phyloP scores from a whole-genome alignment of 2,888 invertebrate genomes.

The Platycnemis pennipes region DNA sequence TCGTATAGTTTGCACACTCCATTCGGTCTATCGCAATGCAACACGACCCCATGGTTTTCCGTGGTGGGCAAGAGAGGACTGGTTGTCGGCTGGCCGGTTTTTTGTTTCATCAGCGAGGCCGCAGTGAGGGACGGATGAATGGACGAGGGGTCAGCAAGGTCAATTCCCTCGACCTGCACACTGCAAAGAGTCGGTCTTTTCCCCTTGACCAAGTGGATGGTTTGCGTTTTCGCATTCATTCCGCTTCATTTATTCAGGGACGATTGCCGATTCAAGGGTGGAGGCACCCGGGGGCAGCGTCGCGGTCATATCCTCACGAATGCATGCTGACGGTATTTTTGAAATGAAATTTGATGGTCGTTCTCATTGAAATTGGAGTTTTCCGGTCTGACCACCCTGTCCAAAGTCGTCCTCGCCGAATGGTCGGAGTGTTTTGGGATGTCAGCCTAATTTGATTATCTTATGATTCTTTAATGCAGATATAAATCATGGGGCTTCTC shows the following conservation, averaged over 20 bases:
- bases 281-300: not conserved
- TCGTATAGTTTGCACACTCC: not conserved
- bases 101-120: not conserved
- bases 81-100: not conserved
- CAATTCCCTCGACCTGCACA: not conserved
- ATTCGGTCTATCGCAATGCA: not conserved
- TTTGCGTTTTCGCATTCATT: not conserved
- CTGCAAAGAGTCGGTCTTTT: not conserved
- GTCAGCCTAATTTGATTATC: no score
- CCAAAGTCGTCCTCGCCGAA: not conserved
- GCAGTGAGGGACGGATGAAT: not conserved
- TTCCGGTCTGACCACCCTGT: not conserved
- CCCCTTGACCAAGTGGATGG: not conserved
- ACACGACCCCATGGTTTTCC: not conserved
- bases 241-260: not conserved
- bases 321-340: conserved; percentile 10
- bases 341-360: not conserved
- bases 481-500: no score
- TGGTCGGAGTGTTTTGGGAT: no score
- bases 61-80: not conserved
- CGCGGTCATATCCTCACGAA: not conserved
- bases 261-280: conserved; percentile 6
- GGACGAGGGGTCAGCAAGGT: conserved; percentile 9
- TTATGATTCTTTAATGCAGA: no score
- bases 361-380: not conserved